Evolutionary conservation across 2,113 vertebrate species (phyloP).

Genomic region (Synchiropus splendidus): DNA sequence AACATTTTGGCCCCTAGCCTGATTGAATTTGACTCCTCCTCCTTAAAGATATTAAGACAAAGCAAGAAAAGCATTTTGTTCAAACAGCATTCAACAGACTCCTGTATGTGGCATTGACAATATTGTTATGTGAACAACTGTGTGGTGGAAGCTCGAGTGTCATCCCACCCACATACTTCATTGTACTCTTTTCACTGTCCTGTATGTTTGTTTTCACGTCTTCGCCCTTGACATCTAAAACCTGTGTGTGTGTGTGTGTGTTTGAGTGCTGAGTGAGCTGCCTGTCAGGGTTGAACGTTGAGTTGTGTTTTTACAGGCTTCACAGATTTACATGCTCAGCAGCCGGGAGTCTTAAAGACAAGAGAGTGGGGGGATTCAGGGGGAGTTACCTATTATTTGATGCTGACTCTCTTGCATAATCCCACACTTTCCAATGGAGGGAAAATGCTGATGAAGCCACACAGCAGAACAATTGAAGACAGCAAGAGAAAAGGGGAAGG

Average conservation of each 20-base stretch:
- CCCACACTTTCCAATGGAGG: slow-evolving; percentile 43
- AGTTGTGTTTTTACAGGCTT: slow-evolving; percentile 45
- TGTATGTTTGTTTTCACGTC: slow-evolving; percentile 11
- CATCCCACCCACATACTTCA: slow-evolving; percentile 15
- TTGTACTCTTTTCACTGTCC: slow-evolving; percentile 1
- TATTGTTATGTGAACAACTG: too few species aligned
- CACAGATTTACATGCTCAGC: slow-evolving; percentile 55
- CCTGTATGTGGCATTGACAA: too few species aligned
- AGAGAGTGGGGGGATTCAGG: slow-evolving; percentile 16
- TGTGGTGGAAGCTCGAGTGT: background rate
- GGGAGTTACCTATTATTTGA: slow-evolving; percentile 52
- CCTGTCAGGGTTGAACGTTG: slow-evolving; percentile 42
- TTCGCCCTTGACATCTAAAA: slow-evolving; percentile 43
- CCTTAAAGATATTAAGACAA: too few species aligned
- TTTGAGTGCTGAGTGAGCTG: slow-evolving; percentile 43
- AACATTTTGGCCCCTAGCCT: too few species aligned
- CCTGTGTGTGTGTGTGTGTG: slow-evolving; percentile 11
- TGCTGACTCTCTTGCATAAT: slow-evolving; percentile 61
- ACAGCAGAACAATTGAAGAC: slow-evolving; percentile 44
- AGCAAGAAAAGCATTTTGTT: too few species aligned
- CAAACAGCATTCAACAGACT: too few species aligned
- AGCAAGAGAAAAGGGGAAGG: slow-evolving; percentile 13
- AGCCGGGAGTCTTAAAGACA: slow-evolving; percentile 55
- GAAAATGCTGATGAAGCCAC: slow-evolving; percentile 54
- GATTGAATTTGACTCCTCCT: too few species aligned